These are phyloP conservation scores for Pseudococcus jackbeardsleyi DNA, from an alignment of 2,888 invertebrate species.

Conservation along the genomic window DNA sequence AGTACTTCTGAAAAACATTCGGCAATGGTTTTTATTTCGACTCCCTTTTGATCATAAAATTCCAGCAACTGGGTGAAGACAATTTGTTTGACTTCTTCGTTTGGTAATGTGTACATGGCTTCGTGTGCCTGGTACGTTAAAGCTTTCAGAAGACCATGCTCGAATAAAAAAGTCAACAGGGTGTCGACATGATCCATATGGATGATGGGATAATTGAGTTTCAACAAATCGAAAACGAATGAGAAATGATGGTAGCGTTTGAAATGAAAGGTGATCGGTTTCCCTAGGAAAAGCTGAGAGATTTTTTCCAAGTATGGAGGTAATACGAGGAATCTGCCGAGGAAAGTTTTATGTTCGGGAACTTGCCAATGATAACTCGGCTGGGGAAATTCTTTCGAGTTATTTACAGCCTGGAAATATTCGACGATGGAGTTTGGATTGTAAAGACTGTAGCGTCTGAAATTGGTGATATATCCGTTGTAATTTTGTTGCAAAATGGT, in stretches of 20 bases:
- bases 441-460: not conserved
- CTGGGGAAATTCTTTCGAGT: not conserved
- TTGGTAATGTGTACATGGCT: not conserved
- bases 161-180: constrained; percentile 4
- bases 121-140: not conserved
- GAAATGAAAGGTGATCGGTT: not conserved
- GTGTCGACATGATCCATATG: not conserved
- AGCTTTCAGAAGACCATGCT: not conserved
- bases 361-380: not conserved
- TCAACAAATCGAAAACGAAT: not conserved
- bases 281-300: not conserved
- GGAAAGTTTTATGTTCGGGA: not conserved
- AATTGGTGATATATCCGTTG: not conserved
- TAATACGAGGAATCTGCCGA: not conserved
- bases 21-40: not conserved
- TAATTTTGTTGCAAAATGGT: not conserved
- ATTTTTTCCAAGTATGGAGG: constrained; percentile 32
- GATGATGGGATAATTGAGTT: not conserved
- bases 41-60: not conserved
- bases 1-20: not conserved
- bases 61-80: not conserved
- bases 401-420: not conserved
- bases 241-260: constrained; percentile 18
- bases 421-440: not conserved
- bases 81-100: not conserved